A percentile compares a stretch with the other conserved stretches of the same genome.
Evolutionary conservation across 2,797 vertebrate species (phyloP).

Genomic region (Spinus olivaceus): DNA sequence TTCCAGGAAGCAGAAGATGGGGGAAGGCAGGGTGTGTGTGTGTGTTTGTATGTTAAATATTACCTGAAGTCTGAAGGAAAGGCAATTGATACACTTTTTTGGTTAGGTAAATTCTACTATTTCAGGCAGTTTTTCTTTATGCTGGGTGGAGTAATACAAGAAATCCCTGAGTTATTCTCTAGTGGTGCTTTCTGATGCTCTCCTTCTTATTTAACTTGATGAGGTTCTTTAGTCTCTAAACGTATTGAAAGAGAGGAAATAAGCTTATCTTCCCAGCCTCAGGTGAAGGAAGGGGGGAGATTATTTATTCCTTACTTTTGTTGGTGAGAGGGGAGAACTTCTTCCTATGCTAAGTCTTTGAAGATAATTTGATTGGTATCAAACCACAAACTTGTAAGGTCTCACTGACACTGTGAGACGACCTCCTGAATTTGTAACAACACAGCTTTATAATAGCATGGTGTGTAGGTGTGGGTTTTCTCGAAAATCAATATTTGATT

Average conservation of each 20-base stretch:
- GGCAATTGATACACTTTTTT: background rate
- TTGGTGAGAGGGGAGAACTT: background rate
- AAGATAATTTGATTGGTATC: background rate
- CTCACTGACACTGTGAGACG: background rate
- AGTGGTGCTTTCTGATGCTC: background rate
- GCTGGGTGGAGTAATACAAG: background rate
- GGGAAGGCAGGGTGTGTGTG: rapidly evolving
- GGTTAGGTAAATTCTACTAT: background rate
- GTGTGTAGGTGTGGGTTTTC: background rate
- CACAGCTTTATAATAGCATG: background rate
- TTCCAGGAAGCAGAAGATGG: background rate
- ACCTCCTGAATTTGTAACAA: background rate
- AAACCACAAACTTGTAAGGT: background rate
- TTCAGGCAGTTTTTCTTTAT: background rate
- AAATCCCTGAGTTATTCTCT: background rate
- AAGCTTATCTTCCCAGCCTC: background rate
- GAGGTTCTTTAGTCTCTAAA: background rate
- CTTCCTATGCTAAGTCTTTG: background rate
- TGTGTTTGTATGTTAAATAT: background rate
- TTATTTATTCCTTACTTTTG: background rate
- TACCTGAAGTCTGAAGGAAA: background rate
- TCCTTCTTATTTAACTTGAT: background rate
- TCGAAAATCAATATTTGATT: background rate
- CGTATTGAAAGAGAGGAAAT: background rate
- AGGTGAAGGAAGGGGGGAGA: background rate